Base-by-base conservation (phyloP, 1,140 invertebrate genomes). In the Euwallacea similis region DNA sequence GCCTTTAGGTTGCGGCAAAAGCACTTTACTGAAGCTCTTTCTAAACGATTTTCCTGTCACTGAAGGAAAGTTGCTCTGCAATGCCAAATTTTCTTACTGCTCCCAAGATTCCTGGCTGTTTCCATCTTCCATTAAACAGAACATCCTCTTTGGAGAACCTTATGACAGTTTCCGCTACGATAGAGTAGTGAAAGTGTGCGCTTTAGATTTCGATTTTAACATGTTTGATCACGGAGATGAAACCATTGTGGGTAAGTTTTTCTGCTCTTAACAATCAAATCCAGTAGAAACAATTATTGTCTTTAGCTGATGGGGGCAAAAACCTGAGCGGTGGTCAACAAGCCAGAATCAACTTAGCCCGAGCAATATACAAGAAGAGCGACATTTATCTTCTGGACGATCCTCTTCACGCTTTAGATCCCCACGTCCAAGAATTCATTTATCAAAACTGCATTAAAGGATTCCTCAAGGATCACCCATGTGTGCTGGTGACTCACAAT, bases 261-360 rank as follows among this genome's bases (percentile, higher is more conserved):
- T 6, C 2, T 11, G 46, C 13, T 50, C 13, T 50, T 7, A 6
- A 16, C 33, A 6, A 21, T 6, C n/a, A 15, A n/a, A 7, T 15
- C 54, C n/a, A n/a, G 15, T 56, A 13, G 56, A 59, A 16, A 15
- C 54, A 56, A 15, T 21, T 56, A 2, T 56, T 2, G 9, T 50
- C 47, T 71, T 50, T 96, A 7, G 93, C 92, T 46, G 94, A 96
- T 76, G 85, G 89, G 80, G 94, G 94, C 58, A 85, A 89, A 11
- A 88, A 88, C 41, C 80, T 94, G 4, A 93, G 90, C 75, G 93
- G 93, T 41, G 93, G 96, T 55, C 96, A 98, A 82, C 91, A 93
- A 76, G 94, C 96, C 0, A 87, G 96, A 76, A 91, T 98, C 6
- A 95, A 93, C 78, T 82, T 96, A 46, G 94, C 94, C 0, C 87